These are phyloP conservation scores for Trigoniulus corallinus DNA, from an alignment of 1,140 invertebrate species.

Conservation along the genomic window DNA sequence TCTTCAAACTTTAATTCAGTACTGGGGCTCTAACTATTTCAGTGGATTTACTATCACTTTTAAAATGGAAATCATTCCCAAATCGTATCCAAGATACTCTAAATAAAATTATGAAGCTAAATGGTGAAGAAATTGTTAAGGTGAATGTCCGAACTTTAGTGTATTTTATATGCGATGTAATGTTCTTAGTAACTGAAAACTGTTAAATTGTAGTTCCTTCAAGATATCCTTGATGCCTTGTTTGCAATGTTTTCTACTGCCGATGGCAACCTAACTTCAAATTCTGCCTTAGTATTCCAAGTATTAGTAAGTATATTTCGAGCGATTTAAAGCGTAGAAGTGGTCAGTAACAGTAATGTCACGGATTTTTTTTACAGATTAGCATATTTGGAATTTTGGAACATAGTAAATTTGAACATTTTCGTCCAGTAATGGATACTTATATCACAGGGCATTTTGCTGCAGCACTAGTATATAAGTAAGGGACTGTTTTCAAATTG, in stretches of 20 bases:
- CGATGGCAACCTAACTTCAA: conserved; percentile 63
- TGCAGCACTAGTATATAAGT: conserved; percentile 87
- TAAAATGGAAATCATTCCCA: conserved; percentile 79
- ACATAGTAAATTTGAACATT: conserved; percentile 85
- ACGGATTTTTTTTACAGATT: conserved; percentile 38
- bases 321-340: not conserved
- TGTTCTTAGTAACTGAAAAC: not conserved
- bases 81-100: conserved; percentile 71
- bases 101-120: conserved; percentile 54
- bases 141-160: conserved; percentile 16
- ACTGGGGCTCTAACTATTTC: conserved; percentile 17
- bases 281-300: conserved; percentile 58
- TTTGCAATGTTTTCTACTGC: conserved; percentile 89
- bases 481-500: conserved; percentile 21
- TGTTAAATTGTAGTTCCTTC: conserved; percentile 45
- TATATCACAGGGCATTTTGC: conserved; percentile 93
- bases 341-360: conserved; percentile 17
- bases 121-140: conserved; percentile 85
- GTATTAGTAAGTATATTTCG: conserved; percentile 38
- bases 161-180: not conserved
- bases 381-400: conserved; percentile 83
- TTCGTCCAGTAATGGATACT: conserved; percentile 84
- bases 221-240: conserved; percentile 85
- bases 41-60: conserved; percentile 69
- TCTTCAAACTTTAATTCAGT: not conserved